Evolutionary conservation across 2,888 invertebrate species (phyloP).

Genomic region (Nomada flava): DNA sequence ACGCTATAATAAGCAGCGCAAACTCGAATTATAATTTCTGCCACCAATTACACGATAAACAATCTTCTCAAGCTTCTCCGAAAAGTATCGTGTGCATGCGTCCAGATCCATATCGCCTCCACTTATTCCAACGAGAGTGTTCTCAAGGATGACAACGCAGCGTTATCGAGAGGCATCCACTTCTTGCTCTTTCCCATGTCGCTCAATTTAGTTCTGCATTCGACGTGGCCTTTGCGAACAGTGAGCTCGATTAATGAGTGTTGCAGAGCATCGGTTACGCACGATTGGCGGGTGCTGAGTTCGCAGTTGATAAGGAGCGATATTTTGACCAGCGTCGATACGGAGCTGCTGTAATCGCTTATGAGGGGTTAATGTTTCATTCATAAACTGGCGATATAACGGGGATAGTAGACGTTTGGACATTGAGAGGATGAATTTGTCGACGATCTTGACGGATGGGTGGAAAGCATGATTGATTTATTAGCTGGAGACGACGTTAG

Average conservation of each 20-base stretch:
- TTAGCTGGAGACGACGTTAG: conserved; percentile 4
- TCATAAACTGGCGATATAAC: conserved; percentile 2
- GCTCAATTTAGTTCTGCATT: neutral
- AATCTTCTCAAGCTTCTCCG: neutral
- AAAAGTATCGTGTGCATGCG: neutral
- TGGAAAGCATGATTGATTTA: conserved; percentile 30
- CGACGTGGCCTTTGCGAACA: conserved; percentile 32
- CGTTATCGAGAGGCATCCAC: conserved; percentile 6
- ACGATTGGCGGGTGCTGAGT: conserved; percentile 32
- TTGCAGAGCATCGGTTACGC: conserved; percentile 3
- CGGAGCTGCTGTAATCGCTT: neutral
- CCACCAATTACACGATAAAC: too few relatives aligned
- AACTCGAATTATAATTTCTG: too few relatives aligned
- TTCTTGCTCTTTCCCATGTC: conserved; percentile 37
- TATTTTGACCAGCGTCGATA: neutral
- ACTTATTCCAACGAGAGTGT: conserved; percentile 8
- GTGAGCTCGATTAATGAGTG: conserved; percentile 23
- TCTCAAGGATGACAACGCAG: conserved; percentile 46
- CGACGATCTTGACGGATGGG: conserved; percentile 3
- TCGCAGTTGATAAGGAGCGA: neutral
- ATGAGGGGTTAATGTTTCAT: conserved; percentile 7
- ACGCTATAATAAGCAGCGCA: too few relatives aligned
- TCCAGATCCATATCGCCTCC: neutral
- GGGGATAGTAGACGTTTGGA: neutral
- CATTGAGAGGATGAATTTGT: conserved; percentile 16